These are phyloP conservation scores for Ondatra zibethicus DNA, from an alignment of 2,113 vertebrate species.

Conservation along the genomic window DNA sequence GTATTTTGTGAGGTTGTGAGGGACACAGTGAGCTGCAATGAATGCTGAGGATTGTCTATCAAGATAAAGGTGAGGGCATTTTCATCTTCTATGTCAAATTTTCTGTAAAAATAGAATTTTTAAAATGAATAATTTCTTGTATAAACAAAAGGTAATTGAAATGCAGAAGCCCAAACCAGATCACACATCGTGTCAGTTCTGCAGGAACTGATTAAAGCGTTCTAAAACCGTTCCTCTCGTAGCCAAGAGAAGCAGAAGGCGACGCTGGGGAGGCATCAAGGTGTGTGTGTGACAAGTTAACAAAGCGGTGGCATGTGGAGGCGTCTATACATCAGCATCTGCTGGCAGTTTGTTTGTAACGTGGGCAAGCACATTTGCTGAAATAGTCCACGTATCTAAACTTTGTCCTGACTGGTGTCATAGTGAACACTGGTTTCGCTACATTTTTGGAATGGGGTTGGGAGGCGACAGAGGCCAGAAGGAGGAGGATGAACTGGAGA, in stretches of 20 bases:
- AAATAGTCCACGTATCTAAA: not conserved
- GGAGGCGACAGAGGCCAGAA: slow-evolving; percentile 53
- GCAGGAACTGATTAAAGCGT: not conserved
- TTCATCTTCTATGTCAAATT: not conserved
- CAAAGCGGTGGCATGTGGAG: not conserved
- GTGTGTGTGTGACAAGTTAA: not conserved
- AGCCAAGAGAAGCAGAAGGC: not conserved
- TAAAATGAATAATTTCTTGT: slow-evolving; percentile 33
- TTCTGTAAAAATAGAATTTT: slow-evolving; percentile 30
- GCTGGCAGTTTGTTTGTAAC: not conserved
- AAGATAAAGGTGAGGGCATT: not conserved
- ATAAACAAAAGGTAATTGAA: not conserved
- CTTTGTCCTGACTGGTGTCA: slow-evolving; percentile 40
- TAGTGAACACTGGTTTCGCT: slow-evolving; percentile 4
- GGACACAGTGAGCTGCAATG: not conserved
- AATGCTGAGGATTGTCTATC: not conserved
- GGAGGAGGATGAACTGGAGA: not conserved
- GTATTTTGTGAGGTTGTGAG: not conserved
- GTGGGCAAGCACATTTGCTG: not conserved
- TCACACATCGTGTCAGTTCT: not conserved
- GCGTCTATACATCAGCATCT: not conserved
- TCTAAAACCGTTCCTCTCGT: not conserved
- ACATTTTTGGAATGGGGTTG: slow-evolving; percentile 36
- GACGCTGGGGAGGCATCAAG: not conserved
- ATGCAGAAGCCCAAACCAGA: not conserved